Evolutionary conservation across 2,888 invertebrate species (phyloP).

Genomic region (Tenthredo scrophulariae): DNA sequence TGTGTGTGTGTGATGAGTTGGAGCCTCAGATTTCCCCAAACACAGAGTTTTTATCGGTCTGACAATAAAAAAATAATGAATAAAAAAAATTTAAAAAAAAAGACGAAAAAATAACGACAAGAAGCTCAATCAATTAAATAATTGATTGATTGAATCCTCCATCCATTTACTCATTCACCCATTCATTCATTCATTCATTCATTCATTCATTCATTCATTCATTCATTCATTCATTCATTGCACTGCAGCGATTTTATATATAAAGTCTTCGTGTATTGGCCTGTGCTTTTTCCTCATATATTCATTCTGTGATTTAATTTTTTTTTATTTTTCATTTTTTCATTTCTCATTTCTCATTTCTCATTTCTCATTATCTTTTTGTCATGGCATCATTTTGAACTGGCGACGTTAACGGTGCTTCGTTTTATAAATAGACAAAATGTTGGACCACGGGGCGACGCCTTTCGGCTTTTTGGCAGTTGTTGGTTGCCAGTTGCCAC

Average conservation of each 20-base stretch:
- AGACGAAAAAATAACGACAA: neutral
- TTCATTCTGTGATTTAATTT: neutral
- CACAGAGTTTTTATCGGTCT: neutral
- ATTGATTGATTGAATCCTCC: neutral
- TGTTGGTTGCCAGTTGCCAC: slow-evolving; percentile 37
- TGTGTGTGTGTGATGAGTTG: too few relatives aligned
- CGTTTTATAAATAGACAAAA: slow-evolving; percentile 41
- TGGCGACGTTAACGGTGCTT: slow-evolving; percentile 22
- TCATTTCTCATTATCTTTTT: neutral
- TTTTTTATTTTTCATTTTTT: neutral
- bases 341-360: neutral
- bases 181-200: too few relatives aligned
- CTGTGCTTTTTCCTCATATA: neutral
- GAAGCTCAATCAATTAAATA: neutral
- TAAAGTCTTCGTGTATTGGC: neutral
- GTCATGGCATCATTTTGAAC: neutral
- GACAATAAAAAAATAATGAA: too few relatives aligned
- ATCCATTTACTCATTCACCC: too few relatives aligned
- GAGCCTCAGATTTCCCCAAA: neutral
- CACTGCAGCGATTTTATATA: neutral
- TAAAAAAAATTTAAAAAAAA: neutral
- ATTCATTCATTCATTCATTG: too few relatives aligned
- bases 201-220: too few relatives aligned
- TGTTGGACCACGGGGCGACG: slow-evolving; percentile 35
- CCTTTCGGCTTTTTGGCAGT: slow-evolving; percentile 43